Evolutionary conservation across 2,888 invertebrate genomes (phyloP).

Genomic region (Caenorhabditis doughertyi): DNA sequence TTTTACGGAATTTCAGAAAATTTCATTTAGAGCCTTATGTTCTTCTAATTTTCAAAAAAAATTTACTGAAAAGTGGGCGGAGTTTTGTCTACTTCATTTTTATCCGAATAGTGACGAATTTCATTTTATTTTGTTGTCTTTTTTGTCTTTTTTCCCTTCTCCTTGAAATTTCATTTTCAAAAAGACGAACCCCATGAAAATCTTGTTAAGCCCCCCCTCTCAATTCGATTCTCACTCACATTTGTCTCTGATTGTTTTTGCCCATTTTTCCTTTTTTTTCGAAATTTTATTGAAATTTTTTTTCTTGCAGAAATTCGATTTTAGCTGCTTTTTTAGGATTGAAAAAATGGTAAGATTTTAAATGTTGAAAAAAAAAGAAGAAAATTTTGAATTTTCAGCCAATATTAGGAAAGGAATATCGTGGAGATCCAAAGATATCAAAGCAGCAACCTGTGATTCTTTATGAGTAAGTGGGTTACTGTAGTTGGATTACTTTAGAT

Average conservation of each 20-base stretch:
- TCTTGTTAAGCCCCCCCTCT: too few relatives aligned
- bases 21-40: too few relatives aligned
- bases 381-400: constrained; percentile 45
- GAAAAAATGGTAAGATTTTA: constrained; percentile 17
- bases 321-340: constrained; percentile 7
- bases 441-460: constrained; percentile 13
- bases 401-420: constrained; percentile 41
- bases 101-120: background rate
- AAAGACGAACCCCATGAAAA: constrained; percentile 6
- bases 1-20: too few relatives aligned
- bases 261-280: constrained; percentile 6
- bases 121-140: background rate
- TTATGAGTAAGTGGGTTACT: constrained; percentile 54
- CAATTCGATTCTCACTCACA: constrained; percentile 43
- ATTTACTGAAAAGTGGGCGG: too few relatives aligned
- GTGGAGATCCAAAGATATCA: background rate
- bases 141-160: constrained; percentile 1
- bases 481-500: too few relatives aligned
- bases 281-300: constrained; percentile 1
- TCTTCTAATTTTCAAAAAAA: too few relatives aligned
- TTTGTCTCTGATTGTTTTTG: constrained; percentile 29
- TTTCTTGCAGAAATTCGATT: constrained; percentile 26
- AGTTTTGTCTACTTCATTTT: too few relatives aligned
- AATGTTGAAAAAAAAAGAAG: background rate
- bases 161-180: background rate